Conservation (phyloP, 2,113 vertebrate species). For the Psittacus erithacus region DNA sequence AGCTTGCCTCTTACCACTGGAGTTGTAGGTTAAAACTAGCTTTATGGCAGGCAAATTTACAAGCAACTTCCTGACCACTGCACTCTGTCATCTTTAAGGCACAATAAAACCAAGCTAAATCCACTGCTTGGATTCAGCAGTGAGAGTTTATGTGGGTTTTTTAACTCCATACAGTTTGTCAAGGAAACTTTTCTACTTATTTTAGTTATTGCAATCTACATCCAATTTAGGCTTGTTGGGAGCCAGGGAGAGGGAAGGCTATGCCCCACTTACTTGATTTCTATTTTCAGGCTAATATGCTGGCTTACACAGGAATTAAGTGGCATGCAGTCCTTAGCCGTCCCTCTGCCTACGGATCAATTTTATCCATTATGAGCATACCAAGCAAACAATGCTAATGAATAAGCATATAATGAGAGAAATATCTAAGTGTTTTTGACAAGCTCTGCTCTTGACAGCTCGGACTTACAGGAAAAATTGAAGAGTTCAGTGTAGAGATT, state of each 20-base stretch:
- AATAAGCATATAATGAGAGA: background rate
- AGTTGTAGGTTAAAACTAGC: background rate
- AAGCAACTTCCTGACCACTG: background rate
- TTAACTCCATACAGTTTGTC: background rate
- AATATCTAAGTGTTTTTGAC: background rate
- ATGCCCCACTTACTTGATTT: background rate
- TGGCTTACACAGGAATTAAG: background rate
- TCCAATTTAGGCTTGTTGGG: background rate
- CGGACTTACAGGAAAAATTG: background rate
- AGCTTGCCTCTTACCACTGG: background rate
- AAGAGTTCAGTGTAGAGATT: background rate
- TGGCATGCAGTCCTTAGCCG: background rate
- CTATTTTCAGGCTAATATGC: background rate
- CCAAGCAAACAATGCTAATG: background rate
- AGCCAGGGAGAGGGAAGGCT: background rate
- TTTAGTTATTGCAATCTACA: background rate
- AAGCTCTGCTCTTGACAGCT: background rate
- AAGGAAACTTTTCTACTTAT: background rate
- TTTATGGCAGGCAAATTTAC: background rate
- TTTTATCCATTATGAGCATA: background rate
- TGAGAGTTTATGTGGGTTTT: background rate
- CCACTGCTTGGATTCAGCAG: background rate
- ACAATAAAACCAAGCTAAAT: background rate
- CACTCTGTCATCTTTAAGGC: background rate
- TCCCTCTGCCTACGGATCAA: background rate